Evolutionary conservation across 2,113 vertebrate genomes (phyloP), one percentile per base, ranked within the genome.

Genomic region (Desmodus rotundus): DNA sequence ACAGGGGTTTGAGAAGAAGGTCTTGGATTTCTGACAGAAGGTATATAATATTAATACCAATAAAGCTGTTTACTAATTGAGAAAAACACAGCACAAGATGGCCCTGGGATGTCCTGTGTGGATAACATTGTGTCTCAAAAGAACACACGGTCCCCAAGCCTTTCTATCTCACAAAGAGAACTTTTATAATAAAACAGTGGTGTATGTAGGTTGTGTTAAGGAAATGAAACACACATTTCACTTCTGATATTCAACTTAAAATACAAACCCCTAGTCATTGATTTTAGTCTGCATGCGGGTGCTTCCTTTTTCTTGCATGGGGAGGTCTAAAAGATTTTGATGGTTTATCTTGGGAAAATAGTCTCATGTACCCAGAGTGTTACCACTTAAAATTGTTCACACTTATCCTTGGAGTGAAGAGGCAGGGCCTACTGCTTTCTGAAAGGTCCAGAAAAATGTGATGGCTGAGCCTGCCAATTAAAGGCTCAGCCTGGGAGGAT

Each of bases 1-100:
- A 84, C 65, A 81, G 80, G n/a, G n/a, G 56, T 94, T 67, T 50
- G 77, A 92, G 72, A 93, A 78, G 82, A 19, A 50, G 41, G 20
- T 65, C 78, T 87, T 73, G 31, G 72, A 89, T 92, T 95, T 87
- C 87, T 89, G 61, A 68, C 14, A 82, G 50, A 89, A 86, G 28
- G 45, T 38, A 45, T 52, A 61, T 31, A 43, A 50, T 70, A 67
- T 13, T 56, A 88, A 47, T 31, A 77, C 58, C 67, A 54, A 56
- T 13, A 68, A 63, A 45, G 14, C 31, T 63, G 16, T 41, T 77
- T 89, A 63, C 22, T 15, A 82, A 85, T 38, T 20, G 45, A 73
- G 85, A 26, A 92, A 45, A 78, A 94, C 36, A n/a, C 72, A 88
- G 78, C 31, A 73, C 17, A 10, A 89, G 13, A 54, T 14, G 22